Evolutionary conservation across 1,140 invertebrate genomes (phyloP).

Genomic region (Drosophila rufa): DNA sequence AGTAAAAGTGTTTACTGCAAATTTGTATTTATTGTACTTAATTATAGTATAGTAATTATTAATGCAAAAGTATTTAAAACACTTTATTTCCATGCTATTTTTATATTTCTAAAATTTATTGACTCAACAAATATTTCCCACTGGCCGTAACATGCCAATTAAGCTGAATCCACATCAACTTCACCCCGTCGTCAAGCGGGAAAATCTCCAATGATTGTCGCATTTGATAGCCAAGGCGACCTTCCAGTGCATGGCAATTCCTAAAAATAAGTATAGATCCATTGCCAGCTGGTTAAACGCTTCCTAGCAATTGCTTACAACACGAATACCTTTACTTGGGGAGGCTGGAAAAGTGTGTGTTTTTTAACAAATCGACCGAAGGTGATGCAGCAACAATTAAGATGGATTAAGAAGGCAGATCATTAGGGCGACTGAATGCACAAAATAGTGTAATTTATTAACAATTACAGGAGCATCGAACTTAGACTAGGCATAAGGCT

Average conservation of each 20-base stretch:
- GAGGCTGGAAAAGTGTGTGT: constrained; percentile 2
- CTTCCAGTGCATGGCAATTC: constrained; percentile 34
- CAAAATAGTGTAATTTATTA: constrained; percentile 40
- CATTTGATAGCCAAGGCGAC: constrained; percentile 20
- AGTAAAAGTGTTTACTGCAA: too few relatives aligned
- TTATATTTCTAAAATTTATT: not conserved
- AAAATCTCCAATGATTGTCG: constrained; percentile 22
- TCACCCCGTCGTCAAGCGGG: constrained; percentile 13
- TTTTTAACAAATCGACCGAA: constrained; percentile 18
- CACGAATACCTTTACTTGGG: constrained; percentile 23
- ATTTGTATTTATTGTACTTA: too few relatives aligned
- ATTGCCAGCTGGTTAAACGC: constrained; percentile 33
- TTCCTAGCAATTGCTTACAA: constrained; percentile 38
- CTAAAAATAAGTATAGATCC: constrained; percentile 50
- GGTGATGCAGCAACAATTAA: constrained; percentile 31
- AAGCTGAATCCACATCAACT: constrained; percentile 2
- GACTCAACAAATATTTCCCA: not conserved
- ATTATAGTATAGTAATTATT: too few relatives aligned
- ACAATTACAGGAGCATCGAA: constrained; percentile 44
- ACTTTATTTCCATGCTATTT: not conserved
- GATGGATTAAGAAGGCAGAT: constrained; percentile 2
- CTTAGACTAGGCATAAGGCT: constrained; percentile 34
- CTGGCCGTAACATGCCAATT: constrained; percentile 1
- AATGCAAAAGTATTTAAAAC: too few relatives aligned
- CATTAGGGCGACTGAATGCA: constrained; percentile 27